phyloP scores from a whole-genome alignment of 2,888 invertebrate species.

The Petrolisthes cinctipes region DNA sequence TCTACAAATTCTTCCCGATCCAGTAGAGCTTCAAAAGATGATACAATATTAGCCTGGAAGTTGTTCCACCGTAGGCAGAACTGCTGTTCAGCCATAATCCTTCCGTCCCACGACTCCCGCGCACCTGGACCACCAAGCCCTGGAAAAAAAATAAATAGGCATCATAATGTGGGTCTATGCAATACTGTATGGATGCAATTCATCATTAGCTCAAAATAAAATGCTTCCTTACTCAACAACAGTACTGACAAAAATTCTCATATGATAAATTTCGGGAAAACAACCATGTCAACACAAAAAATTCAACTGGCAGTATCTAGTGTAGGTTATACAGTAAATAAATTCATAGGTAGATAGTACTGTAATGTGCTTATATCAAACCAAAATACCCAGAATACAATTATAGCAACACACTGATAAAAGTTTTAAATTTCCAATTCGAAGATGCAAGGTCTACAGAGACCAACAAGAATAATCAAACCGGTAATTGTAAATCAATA shows the following conservation, averaged over 20 bases:
- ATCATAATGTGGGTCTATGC: not conserved
- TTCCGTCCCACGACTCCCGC: slow-evolving; percentile 64
- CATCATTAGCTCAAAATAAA: not conserved
- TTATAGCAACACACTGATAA: too few relatives aligned
- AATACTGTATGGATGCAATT: not conserved
- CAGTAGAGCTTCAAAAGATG: slow-evolving; percentile 63
- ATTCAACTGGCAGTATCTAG: too few relatives aligned
- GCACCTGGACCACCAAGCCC: slow-evolving; percentile 65
- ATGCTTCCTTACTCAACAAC: not conserved
- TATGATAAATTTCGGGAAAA: not conserved
- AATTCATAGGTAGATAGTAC: too few relatives aligned
- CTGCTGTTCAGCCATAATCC: slow-evolving; percentile 66
- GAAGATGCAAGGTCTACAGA: too few relatives aligned
- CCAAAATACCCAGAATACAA: too few relatives aligned
- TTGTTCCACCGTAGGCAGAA: slow-evolving; percentile 66
- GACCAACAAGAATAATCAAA: too few relatives aligned
- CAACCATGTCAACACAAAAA: not conserved
- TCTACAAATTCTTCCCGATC: slow-evolving; percentile 86
- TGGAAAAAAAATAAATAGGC: slow-evolving; percentile 19
- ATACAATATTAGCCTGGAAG: slow-evolving; percentile 65
- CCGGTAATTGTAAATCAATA: too few relatives aligned
- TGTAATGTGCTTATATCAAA: too few relatives aligned
- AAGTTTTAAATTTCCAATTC: too few relatives aligned
- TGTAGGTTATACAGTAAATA: too few relatives aligned
- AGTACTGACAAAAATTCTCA: too few relatives aligned